Evolutionary conservation across 2,797 vertebrate genomes (phyloP).

Genomic region (Glyptemys insculpta): DNA sequence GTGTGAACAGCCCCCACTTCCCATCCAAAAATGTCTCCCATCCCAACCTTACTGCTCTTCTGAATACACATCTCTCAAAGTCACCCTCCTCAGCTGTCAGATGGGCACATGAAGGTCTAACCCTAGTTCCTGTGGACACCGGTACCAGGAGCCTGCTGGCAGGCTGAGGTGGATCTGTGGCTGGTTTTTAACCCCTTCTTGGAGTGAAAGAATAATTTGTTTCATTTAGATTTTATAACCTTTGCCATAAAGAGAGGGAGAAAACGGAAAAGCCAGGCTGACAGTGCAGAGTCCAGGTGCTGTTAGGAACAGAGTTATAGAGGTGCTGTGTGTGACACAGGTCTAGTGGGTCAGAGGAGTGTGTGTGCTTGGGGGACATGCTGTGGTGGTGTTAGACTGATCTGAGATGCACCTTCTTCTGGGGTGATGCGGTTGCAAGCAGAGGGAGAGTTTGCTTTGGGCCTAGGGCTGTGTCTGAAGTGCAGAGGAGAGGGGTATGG

Average conservation of each 20-base stretch:
- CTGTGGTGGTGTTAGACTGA: not conserved
- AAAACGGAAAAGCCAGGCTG: not conserved
- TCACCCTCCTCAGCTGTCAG: not conserved
- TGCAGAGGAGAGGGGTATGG: not conserved
- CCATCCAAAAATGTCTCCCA: too few relatives aligned
- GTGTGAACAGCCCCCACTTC: too few relatives aligned
- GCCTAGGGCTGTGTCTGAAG: not conserved
- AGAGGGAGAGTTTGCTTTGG: not conserved
- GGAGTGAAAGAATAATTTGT: not conserved
- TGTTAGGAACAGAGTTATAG: not conserved
- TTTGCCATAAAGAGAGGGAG: not conserved
- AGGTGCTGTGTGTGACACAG: not conserved
- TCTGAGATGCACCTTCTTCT: not conserved
- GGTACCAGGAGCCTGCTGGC: not conserved
- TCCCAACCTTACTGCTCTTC: too few relatives aligned
- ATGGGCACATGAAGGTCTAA: not conserved
- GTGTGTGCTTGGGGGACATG: not conserved
- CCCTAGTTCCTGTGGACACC: not conserved
- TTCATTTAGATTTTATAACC: not conserved
- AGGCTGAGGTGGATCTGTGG: not conserved
- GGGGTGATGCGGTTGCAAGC: not conserved
- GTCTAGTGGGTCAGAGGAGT: not conserved
- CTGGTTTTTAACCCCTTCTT: not conserved
- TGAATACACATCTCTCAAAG: not conserved
- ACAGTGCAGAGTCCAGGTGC: not conserved